Evolutionary conservation across 2,888 invertebrate species (phyloP).

Genomic region (Eristalis pertinax): DNA sequence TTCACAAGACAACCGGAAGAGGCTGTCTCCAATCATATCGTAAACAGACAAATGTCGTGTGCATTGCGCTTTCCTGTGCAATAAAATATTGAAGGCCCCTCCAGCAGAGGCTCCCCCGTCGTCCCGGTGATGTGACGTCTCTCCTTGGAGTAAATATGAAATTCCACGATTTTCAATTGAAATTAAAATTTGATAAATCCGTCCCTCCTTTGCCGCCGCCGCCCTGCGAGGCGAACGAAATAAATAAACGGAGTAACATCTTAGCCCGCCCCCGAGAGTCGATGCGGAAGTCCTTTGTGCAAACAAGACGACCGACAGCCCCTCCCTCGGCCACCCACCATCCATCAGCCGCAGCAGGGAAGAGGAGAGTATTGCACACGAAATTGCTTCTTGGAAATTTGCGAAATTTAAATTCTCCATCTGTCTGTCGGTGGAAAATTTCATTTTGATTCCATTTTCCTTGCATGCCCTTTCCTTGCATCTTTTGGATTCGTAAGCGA

Average conservation of each 20-base stretch:
- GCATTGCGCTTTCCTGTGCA: background rate
- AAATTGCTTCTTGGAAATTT: conserved; percentile 68
- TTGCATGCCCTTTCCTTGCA: conserved; percentile 20
- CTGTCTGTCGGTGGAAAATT: conserved; percentile 69
- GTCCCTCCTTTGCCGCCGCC: conserved; percentile 16
- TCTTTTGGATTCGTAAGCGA: conserved; percentile 12
- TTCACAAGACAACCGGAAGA: no score
- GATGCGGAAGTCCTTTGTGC: conserved; percentile 10
- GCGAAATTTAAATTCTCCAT: conserved; percentile 67
- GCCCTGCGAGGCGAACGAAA: conserved; percentile 5
- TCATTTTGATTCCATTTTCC: conserved; percentile 58
- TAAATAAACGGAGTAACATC: conserved; percentile 50
- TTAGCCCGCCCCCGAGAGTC: conserved; percentile 5
- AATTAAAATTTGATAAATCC: conserved; percentile 54
- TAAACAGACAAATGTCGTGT: no score
- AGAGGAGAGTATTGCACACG: background rate
- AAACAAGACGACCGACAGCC: background rate
- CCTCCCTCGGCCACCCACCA: no score
- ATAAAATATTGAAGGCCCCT: background rate
- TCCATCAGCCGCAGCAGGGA: background rate
- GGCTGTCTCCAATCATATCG: no score
- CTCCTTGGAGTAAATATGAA: conserved; percentile 17
- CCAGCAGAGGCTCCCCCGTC: background rate
- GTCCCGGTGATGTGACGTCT: conserved; percentile 1
- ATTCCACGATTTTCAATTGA: conserved; percentile 53